phyloP scores from a whole-genome alignment of 2,797 vertebrate genomes.

The Alauda arvensis region DNA sequence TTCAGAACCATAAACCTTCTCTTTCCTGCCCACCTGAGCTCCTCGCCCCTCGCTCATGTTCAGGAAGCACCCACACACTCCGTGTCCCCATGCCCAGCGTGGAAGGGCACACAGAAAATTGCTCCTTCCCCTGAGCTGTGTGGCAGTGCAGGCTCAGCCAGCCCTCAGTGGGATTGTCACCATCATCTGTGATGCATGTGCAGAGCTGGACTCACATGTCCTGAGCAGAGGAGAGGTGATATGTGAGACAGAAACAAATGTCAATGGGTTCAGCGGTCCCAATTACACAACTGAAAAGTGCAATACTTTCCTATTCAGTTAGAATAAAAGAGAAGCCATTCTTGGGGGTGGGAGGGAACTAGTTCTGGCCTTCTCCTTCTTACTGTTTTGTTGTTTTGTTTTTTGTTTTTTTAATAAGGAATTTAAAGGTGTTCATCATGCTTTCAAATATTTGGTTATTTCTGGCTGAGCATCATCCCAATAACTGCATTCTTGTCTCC shows the following conservation, averaged over 20 bases:
- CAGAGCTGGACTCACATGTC: too few relatives aligned
- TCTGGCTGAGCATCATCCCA: neutral
- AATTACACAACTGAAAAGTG: neutral
- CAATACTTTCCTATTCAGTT: neutral
- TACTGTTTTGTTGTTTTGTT: too few relatives aligned
- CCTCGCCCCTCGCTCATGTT: neutral
- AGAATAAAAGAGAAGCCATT: neutral
- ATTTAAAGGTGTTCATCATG: neutral
- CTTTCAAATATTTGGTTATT: neutral
- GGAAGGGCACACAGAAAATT: neutral
- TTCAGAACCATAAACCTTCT: neutral
- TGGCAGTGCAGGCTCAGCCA: neutral
- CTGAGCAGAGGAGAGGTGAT: neutral
- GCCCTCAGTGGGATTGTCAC: neutral
- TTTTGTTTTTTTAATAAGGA: too few relatives aligned
- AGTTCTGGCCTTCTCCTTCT: neutral
- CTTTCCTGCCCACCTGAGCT: neutral
- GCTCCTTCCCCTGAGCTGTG: neutral
- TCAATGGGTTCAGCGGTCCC: neutral
- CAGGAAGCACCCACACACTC: neutral
- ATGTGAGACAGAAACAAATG: neutral
- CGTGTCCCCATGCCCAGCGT: neutral
- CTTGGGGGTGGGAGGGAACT: neutral
- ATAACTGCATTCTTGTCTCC: neutral
- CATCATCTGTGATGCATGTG: accelerated